Evolutionary conservation across 2,888 invertebrate genomes (phyloP).

Genomic region (Parnassius glacialis): DNA sequence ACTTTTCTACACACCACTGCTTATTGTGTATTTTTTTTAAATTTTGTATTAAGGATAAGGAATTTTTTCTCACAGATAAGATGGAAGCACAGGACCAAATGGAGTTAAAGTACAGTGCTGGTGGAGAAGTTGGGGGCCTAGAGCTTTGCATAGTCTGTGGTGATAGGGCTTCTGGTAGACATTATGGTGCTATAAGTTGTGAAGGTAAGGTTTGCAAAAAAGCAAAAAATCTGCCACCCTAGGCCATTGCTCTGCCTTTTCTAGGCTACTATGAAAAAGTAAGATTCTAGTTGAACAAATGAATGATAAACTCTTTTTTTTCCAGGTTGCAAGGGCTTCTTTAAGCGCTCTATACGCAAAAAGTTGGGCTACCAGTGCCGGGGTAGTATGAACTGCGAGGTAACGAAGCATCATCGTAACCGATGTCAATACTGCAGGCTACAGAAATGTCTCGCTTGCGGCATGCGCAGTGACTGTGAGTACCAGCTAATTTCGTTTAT

Average conservation of each 20-base stretch:
- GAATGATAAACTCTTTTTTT: neutral
- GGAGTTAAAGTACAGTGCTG: conserved; percentile 65
- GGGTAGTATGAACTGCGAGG: conserved; percentile 97
- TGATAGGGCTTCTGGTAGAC: conserved; percentile 96
- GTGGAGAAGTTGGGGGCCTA: conserved; percentile 80
- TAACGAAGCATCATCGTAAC: conserved; percentile 98
- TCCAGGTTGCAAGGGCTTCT: conserved; percentile 97
- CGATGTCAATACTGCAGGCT: conserved; percentile 98
- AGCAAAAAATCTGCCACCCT: too few relatives aligned
- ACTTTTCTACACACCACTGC: too few relatives aligned
- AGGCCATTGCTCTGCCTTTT: neutral
- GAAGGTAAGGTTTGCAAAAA: conserved; percentile 72
- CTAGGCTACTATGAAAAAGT: neutral
- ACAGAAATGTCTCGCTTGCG: conserved; percentile 98
- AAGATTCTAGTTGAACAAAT: too few relatives aligned
- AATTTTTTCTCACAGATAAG: too few relatives aligned
- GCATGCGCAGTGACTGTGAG: conserved; percentile 99
- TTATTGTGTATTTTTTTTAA: too few relatives aligned
- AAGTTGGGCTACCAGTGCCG: conserved; percentile 98
- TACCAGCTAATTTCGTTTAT: conserved; percentile 33
- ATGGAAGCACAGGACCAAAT: conserved; percentile 68
- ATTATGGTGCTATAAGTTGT: conserved; percentile 96
- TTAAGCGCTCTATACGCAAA: conserved; percentile 98
- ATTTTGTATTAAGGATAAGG: too few relatives aligned
- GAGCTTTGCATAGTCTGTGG: conserved; percentile 98